Base-by-base conservation (phyloP, 1,140 invertebrate genomes). In the Heterodera schachtii region DNA sequence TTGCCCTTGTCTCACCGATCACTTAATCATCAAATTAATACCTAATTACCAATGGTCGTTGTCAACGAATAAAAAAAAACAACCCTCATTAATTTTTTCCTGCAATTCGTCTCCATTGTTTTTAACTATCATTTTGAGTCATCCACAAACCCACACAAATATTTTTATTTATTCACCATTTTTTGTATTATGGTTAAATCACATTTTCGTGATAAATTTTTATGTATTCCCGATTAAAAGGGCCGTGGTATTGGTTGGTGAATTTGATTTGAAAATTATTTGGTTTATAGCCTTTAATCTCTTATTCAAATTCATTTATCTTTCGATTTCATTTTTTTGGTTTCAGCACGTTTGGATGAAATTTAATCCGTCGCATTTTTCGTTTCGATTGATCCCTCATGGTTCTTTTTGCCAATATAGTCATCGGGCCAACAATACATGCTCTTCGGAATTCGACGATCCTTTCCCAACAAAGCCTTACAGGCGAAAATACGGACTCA, bases 141-240 rank as follows among this genome's bases (percentile, higher is more conserved):
- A 6, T 11, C 11, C 49, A 52, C 49, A 52, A 52, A 52, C 49
- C 49, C 6, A 52, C 6, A 52, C 6, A 52, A 13, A 19, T 19
- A 64, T 64, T 16, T 19, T 13, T 64, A 19, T 4, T 11, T 64
- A 19, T 5, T 16, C 5, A 5, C 19, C 13, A 52, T 6, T 16
- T 64, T 64, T 16, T 64, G 57, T 19, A 19, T 64, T 64, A 8
- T 60, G 8, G 11, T 19, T 64, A 2, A 2, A 13, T 64, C 57
- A 64, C 57, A 64, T 64, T 64, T 64, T 64, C 19, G 57, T 64
- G 57, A 64, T 64, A 52, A 52, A 64, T 64, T 64, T 64, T 64
- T 16, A 16, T 64, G 6, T 52, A 52, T 8, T 8, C 49, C 31
- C 31, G 31, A 31, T 31, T 31, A 31, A 31, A 31, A 31, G 31